Base-by-base conservation (phyloP, 2,888 invertebrate genomes). In the Charanyca ferruginea region DNA sequence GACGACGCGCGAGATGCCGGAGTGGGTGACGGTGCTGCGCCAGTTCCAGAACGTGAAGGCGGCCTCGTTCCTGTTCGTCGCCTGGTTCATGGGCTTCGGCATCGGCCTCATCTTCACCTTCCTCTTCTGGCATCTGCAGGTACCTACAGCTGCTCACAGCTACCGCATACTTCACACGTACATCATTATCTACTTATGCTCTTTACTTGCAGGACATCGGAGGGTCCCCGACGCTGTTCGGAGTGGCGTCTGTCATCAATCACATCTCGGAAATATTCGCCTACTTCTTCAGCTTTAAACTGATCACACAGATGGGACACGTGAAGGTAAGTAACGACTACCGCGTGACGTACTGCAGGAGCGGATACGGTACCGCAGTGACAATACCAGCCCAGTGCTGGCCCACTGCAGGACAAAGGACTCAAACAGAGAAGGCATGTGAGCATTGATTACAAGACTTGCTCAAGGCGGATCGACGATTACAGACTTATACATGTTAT, bases 41-140 rank as follows among this genome's bases (percentile, higher is more conserved):
- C 98, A 99, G 88, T 98, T 99, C 93, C 98, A 98, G 85, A 98
- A 98, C 89, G 93, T 98, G 62, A 98, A 98, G 90, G 98, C 99
- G 77, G 98, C 98, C 16, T 98, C 98, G 1, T 98, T 99, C 91
- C 96, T 99, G 54, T 98, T 99, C 90, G 98, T 99, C 38, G 98
- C 99, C 54, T 99, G 99, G 99, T 99, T 98, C 94, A 99, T 99
- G 99, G 99, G 99, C 62, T 99, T 99, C 89, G 99, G 99, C 61
- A 99, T 99, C 85, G 99, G 99, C 0, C 96, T 99, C 83, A 99
- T 99, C 83, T 99, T 99, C 95, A 99, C 99, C 4, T 99, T 99
- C 94, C 97, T 99, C 65, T 99, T 99, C 96, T 99, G 99, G 99
- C 99, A 99, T 94, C 96, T 99, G 53, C 97, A 98, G 96, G 98